Percentiles rank a stretch among this genome's conserved stretches.
Conservation (phyloP, 1,140 invertebrate species). For the Drosophila sucinea region DNA sequence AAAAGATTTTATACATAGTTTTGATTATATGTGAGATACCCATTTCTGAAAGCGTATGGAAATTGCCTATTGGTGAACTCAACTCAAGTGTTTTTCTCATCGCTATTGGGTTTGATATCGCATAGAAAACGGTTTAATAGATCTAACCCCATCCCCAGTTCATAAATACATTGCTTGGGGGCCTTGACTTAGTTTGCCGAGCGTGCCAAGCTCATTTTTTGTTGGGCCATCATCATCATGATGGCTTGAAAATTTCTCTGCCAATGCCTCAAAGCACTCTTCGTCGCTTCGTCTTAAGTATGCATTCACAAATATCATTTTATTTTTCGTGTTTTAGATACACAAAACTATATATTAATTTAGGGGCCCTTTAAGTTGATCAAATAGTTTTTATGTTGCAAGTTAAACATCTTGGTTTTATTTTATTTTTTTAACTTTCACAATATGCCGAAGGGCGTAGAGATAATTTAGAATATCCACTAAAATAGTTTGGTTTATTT, state of each 20-base stretch:
- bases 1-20: not conserved
- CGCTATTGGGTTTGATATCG: conserved; percentile 3
- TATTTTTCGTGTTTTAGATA: not conserved
- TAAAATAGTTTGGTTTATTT: not conserved
- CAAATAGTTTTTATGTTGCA: not conserved
- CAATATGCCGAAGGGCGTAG: not conserved
- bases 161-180: conserved; percentile 5
- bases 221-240: conserved; percentile 3
- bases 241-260: not conserved
- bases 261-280: conserved; percentile 1
- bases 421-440: not conserved
- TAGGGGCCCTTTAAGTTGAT: not conserved
- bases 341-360: not conserved
- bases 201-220: conserved; percentile 7
- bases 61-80: not conserved
- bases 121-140: conserved; percentile 11
- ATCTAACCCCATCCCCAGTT: conserved; percentile 13
- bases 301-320: conserved; percentile 9
- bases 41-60: not conserved
- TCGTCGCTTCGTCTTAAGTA: not conserved
- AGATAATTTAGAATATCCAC: not conserved
- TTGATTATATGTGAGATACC: not conserved
- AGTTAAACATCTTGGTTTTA: not conserved
- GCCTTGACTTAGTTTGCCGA: conserved; percentile 7
- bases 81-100: not conserved